Base-by-base conservation (phyloP, 1,140 invertebrate genomes). In the Hormaphis cornu region DNA sequence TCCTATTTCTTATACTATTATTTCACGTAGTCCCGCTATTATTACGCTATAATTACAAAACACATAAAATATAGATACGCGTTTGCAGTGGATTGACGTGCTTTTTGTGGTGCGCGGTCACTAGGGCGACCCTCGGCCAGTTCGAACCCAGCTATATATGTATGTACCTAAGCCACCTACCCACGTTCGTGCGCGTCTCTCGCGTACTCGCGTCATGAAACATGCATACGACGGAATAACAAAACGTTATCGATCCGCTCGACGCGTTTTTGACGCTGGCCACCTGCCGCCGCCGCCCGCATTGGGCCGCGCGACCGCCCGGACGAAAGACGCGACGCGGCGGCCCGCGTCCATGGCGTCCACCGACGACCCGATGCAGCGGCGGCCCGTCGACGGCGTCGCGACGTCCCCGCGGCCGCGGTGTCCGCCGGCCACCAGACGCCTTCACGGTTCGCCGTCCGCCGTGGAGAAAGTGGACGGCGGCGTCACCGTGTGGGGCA, bases 401-500 rank as follows among this genome's bases (percentile, higher is more conserved):
- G 0, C 35, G 54, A 40, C 54, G 20, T 6, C 14, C n/a, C n/a
- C n/a, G n/a, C n/a, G n/a, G n/a, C n/a, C n/a, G n/a, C n/a, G n/a
- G 8, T 66, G 61, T 50, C 61, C 61, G 44, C 44, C 61, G 14
- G 61, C 61, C 44, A 35, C 44, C 1, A 66, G 61, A 33, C 61
- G 18, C n/a, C 26, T 22, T 2, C 44, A 48, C 28, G 5, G 12
- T 8, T 50, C 44, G 28, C 33, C 61, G 44, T 50, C 61, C 14
- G 61, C 61, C 61, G 85, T 87, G 63, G 86, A 87, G 77, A 87
- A 87, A 77, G 86, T 87, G 75, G 86, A 88, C 77, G 86, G 86
- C 42, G 86, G 86, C 7, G 79, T 89, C 58, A 83, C 87, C 76
- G 85, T 88, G 14, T 86, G 86, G 2, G 87, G 87, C 1, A 85